Evolutionary conservation across 2,113 vertebrate species (phyloP).

Genomic region (Ageneiosus marmoratus): DNA sequence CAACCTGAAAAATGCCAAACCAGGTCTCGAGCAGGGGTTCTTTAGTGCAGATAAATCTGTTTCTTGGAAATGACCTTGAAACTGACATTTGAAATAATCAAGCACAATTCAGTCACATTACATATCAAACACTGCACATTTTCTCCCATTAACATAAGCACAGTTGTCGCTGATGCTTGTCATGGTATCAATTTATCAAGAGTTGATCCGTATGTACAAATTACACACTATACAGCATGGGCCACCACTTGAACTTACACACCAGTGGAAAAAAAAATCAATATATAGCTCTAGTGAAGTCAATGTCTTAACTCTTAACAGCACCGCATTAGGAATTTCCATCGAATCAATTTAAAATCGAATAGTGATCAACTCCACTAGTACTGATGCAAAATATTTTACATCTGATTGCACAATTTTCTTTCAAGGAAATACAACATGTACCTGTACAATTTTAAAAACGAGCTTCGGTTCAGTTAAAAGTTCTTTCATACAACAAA

Average conservation of each 20-base stretch:
- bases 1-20: background rate
- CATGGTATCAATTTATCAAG: background rate
- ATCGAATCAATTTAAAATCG: background rate
- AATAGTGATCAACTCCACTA: background rate
- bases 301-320: background rate
- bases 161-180: background rate
- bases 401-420: background rate
- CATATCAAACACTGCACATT: background rate
- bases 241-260: background rate
- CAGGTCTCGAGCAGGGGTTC: background rate
- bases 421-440: background rate
- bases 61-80: background rate
- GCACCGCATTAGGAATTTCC: background rate
- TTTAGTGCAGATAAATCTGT: background rate
- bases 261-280: background rate
- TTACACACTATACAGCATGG: background rate
- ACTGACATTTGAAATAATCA: background rate
- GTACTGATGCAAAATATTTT: background rate
- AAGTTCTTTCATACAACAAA: background rate
- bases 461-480: background rate
- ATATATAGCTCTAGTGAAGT: background rate
- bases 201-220: background rate
- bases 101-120: background rate
- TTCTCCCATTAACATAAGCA: background rate
- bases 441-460: background rate